These are phyloP conservation scores for Podarcis siculus DNA, from an alignment of 2,797 vertebrate species.

Conservation along the genomic window DNA sequence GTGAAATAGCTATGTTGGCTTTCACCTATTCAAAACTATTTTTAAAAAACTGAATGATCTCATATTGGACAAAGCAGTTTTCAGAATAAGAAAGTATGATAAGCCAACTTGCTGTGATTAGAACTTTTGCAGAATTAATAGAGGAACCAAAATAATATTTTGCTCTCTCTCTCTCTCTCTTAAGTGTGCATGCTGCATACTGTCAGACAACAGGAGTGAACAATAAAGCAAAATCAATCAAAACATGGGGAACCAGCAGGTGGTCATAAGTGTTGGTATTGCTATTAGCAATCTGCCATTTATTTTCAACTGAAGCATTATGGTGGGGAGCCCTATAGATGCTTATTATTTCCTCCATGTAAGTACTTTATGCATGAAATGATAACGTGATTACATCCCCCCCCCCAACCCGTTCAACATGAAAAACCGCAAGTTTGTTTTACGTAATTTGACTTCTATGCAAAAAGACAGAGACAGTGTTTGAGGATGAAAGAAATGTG, in stretches of 20 bases:
- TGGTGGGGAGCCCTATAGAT: not conserved
- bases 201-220: not conserved
- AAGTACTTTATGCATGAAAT: not conserved
- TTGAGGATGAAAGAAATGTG: not conserved
- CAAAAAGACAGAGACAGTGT: not conserved
- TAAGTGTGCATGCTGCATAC: not conserved
- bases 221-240: not conserved
- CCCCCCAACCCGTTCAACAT: not conserved
- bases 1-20: not conserved
- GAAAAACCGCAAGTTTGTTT: constrained; percentile 24
- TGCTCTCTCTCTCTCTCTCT: not conserved
- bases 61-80: constrained; percentile 9
- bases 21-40: not conserved
- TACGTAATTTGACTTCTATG: constrained; percentile 13
- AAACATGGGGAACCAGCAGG: not conserved
- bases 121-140: not conserved
- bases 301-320: not conserved
- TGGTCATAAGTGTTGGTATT: not conserved
- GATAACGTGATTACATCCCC: not conserved
- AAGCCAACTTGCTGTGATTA: not conserved
- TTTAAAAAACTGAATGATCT: not conserved
- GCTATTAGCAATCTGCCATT: not conserved
- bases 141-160: not conserved
- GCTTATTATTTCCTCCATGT: not conserved
- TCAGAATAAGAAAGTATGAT: not conserved